Conservation (phyloP, 2,797 vertebrate genomes). For the Channa striata region DNA sequence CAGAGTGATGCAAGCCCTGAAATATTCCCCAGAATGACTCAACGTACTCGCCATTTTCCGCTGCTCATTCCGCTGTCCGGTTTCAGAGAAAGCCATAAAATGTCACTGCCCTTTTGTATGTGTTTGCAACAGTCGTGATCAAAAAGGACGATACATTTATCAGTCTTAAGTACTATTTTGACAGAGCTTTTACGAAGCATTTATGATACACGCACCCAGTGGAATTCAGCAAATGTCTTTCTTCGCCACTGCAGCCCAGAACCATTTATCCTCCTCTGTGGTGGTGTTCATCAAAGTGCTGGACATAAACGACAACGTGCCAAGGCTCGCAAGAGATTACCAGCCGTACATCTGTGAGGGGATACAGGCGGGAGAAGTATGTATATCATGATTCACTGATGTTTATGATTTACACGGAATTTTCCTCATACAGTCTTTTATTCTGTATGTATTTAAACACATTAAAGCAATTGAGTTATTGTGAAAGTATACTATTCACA, state of each 20-base stretch:
- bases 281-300: constrained; percentile 90
- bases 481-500: background rate
- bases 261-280: constrained; percentile 86
- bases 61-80: background rate
- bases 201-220: constrained; percentile 69
- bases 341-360: constrained; percentile 95
- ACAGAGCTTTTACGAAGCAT: constrained; percentile 67
- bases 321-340: constrained; percentile 89
- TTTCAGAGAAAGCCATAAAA: constrained; percentile 23
- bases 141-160: constrained; percentile 52
- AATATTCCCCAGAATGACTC: too few species aligned
- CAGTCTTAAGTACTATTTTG: constrained; percentile 65
- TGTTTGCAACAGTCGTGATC: constrained; percentile 18
- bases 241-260: constrained; percentile 82
- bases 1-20: too few species aligned
- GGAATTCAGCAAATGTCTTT: constrained; percentile 71
- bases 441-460: constrained; percentile 3
- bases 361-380: constrained; percentile 88
- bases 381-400: constrained; percentile 64
- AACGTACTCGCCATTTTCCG: background rate
- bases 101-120: background rate
- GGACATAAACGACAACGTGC: constrained; percentile 93
- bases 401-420: constrained; percentile 47
- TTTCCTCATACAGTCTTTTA: background rate
- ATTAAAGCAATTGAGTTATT: background rate